Evolutionary conservation across 2,797 vertebrate genomes (phyloP).

Genomic region (Galago senegalensis): DNA sequence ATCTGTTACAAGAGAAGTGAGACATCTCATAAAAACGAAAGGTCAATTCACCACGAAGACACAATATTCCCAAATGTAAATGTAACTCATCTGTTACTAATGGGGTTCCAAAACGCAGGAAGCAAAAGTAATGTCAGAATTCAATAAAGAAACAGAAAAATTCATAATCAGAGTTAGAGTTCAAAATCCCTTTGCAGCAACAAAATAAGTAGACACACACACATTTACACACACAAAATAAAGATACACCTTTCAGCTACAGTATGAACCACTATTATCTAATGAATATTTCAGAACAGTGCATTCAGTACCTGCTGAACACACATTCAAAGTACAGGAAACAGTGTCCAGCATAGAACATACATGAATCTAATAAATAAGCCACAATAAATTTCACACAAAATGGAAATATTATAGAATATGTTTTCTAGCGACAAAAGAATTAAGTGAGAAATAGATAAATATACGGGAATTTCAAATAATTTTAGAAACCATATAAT

Average conservation of each 20-base stretch:
- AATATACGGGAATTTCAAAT: not conserved
- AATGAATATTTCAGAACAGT: not conserved
- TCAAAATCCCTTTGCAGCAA: not conserved
- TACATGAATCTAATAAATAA: not conserved
- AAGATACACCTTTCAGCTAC: not conserved
- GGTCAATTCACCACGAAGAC: not conserved
- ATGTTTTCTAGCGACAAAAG: not conserved
- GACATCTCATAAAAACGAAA: not conserved
- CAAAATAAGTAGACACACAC: not conserved
- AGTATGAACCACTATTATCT: not conserved
- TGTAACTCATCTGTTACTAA: not conserved
- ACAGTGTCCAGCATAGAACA: not conserved
- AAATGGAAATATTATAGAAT: not conserved
- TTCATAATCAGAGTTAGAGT: not conserved
- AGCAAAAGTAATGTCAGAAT: slow-evolving; percentile 14
- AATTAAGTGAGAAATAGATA: slow-evolving; percentile 5
- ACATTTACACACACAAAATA: not conserved
- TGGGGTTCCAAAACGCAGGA: not conserved
- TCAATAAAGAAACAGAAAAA: not conserved
- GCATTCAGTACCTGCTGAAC: not conserved
- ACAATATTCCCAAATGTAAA: not conserved
- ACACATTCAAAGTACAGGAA: not conserved
- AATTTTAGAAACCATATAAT: not conserved
- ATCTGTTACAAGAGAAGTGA: not conserved
- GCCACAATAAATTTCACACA: not conserved